phyloP scores from a whole-genome alignment of 2,888 invertebrate species.

The Podotricha telesiphe region DNA sequence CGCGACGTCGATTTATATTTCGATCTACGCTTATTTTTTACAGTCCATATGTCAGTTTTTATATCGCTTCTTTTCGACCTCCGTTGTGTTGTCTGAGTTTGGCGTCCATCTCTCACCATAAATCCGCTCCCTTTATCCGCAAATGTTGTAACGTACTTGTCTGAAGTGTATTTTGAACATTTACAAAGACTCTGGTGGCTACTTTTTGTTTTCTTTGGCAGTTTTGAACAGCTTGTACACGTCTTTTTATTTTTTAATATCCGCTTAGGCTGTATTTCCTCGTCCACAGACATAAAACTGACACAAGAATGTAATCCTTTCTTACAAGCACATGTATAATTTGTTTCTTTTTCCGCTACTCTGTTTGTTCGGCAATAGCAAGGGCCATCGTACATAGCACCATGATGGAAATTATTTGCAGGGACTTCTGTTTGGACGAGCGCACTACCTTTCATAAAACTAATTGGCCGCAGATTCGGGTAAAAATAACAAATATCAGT shows the following conservation, averaged over 20 bases:
- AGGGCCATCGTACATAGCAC: conserved; percentile 47
- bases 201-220: conserved; percentile 1
- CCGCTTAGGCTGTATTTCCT: conserved; percentile 13
- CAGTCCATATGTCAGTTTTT: conserved; percentile 28
- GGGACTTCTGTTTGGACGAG: conserved; percentile 56
- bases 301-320: background rate
- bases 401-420: conserved; percentile 31
- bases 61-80: conserved; percentile 22
- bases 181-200: conserved; percentile 41
- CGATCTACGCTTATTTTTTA: conserved; percentile 17
- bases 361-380: conserved; percentile 49
- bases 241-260: conserved; percentile 25
- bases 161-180: conserved; percentile 45
- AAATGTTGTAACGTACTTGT: conserved; percentile 57
- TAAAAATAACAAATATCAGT: conserved; percentile 72
- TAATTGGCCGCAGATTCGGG: conserved; percentile 53
- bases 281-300: conserved; percentile 46
- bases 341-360: conserved; percentile 13
- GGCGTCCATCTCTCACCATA: conserved; percentile 28
- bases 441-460: conserved; percentile 46
- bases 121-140: conserved; percentile 51
- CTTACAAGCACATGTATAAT: conserved; percentile 9
- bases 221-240: conserved; percentile 4
- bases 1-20: conserved; percentile 1
- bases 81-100: conserved; percentile 29